A percentile compares a stretch with the other conserved stretches of the same genome.
Evolutionary conservation across 2,888 invertebrate genomes (phyloP).

Genomic region (Prosapia bicincta): DNA sequence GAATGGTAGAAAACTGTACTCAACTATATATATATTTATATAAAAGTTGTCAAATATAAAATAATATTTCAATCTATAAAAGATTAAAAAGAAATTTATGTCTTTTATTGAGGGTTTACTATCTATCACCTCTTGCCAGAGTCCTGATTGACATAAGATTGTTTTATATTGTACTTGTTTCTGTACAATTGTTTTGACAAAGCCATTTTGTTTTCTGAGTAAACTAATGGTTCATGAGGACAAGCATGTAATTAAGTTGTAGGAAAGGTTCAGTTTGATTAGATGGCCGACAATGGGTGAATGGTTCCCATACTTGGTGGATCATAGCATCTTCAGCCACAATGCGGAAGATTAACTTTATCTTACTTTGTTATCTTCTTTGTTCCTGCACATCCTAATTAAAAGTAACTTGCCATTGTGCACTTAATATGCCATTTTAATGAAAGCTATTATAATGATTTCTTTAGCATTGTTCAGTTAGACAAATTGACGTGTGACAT

Average conservation of each 20-base stretch:
- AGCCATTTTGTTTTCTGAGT: too few species aligned
- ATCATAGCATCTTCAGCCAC: background rate
- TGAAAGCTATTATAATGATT: background rate
- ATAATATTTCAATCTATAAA: too few species aligned
- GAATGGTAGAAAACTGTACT: too few species aligned
- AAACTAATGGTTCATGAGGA: too few species aligned
- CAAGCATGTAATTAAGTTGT: background rate
- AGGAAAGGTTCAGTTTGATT: background rate
- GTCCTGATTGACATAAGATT: too few species aligned
- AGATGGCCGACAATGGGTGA: background rate
- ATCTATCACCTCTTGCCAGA: too few species aligned
- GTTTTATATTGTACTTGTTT: too few species aligned
- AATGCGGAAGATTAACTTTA: background rate
- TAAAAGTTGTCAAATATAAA: too few species aligned
- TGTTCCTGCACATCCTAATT: background rate
- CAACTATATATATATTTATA: too few species aligned
- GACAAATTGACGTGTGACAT: background rate
- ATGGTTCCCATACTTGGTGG: background rate
- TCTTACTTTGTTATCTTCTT: background rate
- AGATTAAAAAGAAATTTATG: too few species aligned
- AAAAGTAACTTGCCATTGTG: background rate
- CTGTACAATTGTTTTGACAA: too few species aligned
- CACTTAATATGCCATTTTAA: background rate
- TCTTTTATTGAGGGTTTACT: too few species aligned
- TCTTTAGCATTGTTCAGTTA: background rate